Percentiles rank a stretch among this genome's conserved stretches.
phyloP scores from a whole-genome alignment of 2,797 vertebrate species.

The Etheostoma nigrum region DNA sequence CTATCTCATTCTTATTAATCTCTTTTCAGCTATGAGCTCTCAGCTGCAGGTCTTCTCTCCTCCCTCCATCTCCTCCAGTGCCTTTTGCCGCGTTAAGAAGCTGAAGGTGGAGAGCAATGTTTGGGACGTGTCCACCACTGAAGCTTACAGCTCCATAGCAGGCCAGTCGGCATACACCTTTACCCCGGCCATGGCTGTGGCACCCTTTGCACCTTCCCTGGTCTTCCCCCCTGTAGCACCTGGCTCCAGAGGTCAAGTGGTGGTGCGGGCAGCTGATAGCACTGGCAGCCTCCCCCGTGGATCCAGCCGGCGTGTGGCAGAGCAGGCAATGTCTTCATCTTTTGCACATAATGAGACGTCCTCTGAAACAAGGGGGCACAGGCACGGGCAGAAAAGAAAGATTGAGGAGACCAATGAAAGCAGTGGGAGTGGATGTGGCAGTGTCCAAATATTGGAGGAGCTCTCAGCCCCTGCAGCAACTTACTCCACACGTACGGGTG shows the following conservation, averaged over 20 bases:
- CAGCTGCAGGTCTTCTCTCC: constrained; percentile 98
- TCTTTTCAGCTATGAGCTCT: constrained; percentile 93
- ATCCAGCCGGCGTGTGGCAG: constrained; percentile 90
- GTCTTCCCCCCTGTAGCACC: constrained; percentile 90
- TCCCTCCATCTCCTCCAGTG: constrained; percentile 97
- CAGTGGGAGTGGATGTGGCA: constrained; percentile 90
- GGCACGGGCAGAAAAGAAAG: constrained; percentile 97
- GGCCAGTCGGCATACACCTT: constrained; percentile 92
- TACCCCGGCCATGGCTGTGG: constrained; percentile 89
- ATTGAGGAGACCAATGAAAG: constrained; percentile 88
- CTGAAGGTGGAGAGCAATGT: constrained; percentile 96
- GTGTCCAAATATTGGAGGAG: constrained; percentile 98
- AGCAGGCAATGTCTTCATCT: constrained; percentile 73
- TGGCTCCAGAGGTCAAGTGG: constrained; percentile 92
- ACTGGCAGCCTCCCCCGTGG: constrained; percentile 94
- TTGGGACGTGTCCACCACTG: constrained; percentile 96
- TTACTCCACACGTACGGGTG: constrained; percentile 90
- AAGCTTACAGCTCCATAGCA: constrained; percentile 92
- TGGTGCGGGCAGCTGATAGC: constrained; percentile 93
- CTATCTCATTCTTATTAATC: constrained; percentile 10
- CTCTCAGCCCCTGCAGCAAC: constrained; percentile 91
- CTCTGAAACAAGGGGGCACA: constrained; percentile 89
- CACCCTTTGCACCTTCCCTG: constrained; percentile 90
- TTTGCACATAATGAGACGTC: constrained; percentile 79
- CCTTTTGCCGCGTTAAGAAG: constrained; percentile 99